These are phyloP conservation scores for Axinella damicornis DNA, from an alignment of 37 sponge, comb jelly and placozoan genomes.

Conservation along the genomic window DNA sequence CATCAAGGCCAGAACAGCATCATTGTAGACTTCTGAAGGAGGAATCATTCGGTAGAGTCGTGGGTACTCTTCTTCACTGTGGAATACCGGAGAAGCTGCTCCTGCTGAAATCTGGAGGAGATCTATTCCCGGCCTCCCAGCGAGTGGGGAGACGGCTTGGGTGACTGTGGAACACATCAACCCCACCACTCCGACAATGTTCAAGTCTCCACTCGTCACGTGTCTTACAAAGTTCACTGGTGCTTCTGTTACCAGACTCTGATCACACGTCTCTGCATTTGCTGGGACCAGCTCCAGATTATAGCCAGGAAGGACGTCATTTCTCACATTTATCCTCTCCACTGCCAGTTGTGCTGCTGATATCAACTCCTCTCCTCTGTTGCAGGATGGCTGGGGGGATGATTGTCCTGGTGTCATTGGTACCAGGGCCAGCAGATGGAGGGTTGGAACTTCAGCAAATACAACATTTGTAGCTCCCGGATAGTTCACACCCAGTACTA, in stretches of 20 bases:
- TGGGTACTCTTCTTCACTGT: too few species aligned
- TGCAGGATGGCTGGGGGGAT: too few species aligned
- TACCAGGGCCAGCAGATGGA: too few species aligned
- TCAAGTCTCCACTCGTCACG: background rate
- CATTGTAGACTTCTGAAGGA: conserved; percentile 13
- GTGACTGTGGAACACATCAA: conserved; percentile 24
- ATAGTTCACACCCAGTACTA: too few species aligned
- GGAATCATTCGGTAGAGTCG: conserved; percentile 27
- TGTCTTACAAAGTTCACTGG: conserved; percentile 5
- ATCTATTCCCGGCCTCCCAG: conserved; percentile 7
- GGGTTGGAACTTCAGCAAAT: too few species aligned
- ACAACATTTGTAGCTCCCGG: too few species aligned
- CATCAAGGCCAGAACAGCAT: conserved; percentile 27
- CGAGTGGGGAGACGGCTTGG: conserved; percentile 21
- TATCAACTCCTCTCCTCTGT: too few species aligned
- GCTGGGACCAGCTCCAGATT: conserved; percentile 34
- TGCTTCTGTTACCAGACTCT: background rate
- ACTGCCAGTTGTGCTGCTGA: conserved; percentile 45
- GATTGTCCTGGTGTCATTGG: too few species aligned
- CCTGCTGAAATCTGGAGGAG: conserved; percentile 29
- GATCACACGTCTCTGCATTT: background rate
- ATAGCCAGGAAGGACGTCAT: conserved; percentile 17
- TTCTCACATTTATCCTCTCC: conserved; percentile 29
- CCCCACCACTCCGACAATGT: conserved; percentile 33
- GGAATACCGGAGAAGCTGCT: background rate